Base-by-base conservation (phyloP, 2,113 vertebrate species). In the Aythya baeri region DNA sequence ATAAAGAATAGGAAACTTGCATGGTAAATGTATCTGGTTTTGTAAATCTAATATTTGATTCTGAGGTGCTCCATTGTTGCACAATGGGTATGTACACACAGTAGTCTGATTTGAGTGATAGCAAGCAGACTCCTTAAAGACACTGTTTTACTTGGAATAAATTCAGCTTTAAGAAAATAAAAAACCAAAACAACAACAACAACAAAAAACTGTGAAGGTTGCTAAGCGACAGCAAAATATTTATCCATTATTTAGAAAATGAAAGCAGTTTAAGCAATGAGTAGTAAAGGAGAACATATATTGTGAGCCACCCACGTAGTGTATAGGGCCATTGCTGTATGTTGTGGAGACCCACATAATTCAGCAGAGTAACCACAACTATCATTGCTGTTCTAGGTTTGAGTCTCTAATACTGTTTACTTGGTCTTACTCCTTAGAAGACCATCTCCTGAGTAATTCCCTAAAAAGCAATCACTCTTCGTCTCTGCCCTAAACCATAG, bases 191-290 rank as follows among this genome's bases (percentile, higher is more conserved):
- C 9, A 50, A 44, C 22, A 52, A 50, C 22, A 50, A 50, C 22
- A 23, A 50, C 13, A 86, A 94, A 81, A 54, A 93, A 74, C 55
- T 50, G 57, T 58, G 17, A 32, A 94, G 80, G 86, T 97, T 96
- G 94, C 94, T 94, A 94, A 92, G 92, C 96, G 92, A 93, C 93
- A 94, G 70, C 73, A 96, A 93, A 96, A 92, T 95, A 96, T 94
- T 97, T 95, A 88, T 77, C 52, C 0, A 3, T 75, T 83, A 84
- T 92, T 92, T 86, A 91, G 62, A 84, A 96, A 92, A 92, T 65
- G 62, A 79, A 72, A 84, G 44, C 0, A 0, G 38, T 93, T 91
- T 91, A 82, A 93, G 77, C 70, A 88, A 11, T 49, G 90, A 86
- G 74, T 78, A 81, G 83, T 84, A 83, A 88, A 78, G 95, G 91